Evolutionary conservation across 2,113 vertebrate genomes (phyloP).

Genomic region (Rhinolophus ferrumequinum): DNA sequence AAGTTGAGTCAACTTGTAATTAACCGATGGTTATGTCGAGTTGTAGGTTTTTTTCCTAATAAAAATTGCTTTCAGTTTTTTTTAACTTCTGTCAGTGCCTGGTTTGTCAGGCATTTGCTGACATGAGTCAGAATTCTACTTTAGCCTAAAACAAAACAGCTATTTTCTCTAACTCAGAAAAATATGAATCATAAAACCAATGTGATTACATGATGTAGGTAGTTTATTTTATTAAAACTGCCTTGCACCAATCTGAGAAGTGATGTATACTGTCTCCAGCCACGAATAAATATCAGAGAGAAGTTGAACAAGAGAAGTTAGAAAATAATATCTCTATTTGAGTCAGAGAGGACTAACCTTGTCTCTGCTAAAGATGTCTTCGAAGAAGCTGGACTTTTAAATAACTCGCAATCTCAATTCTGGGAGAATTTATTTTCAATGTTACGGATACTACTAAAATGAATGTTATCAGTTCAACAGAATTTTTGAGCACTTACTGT

Average conservation of each 20-base stretch:
- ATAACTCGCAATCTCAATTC: background rate
- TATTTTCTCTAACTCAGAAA: slow-evolving; percentile 37
- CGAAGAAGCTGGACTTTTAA: slow-evolving; percentile 3
- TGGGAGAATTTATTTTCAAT: background rate
- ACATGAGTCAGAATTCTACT: slow-evolving; percentile 58
- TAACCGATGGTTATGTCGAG: background rate
- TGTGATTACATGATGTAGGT: background rate
- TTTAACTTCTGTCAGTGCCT: background rate
- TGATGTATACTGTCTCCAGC: background rate
- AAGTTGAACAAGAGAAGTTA: background rate
- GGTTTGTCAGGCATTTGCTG: slow-evolving; percentile 51
- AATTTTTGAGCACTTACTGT: background rate
- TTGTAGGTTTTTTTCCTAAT: background rate
- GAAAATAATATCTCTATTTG: background rate
- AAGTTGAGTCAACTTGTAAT: background rate
- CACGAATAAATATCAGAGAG: background rate
- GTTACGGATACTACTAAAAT: background rate
- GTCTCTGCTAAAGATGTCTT: background rate
- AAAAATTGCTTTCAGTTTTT: background rate
- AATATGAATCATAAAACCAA: slow-evolving; percentile 34
- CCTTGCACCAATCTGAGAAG: background rate
- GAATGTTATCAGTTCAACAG: background rate
- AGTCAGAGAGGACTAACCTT: background rate
- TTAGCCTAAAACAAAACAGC: slow-evolving; percentile 19
- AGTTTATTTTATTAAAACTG: slow-evolving; percentile 16